A percentile compares a stretch with the other conserved stretches of the same genome.
Conservation (phyloP, 92 coral and sea anemone species). For the Pocillopora grandis region DNA sequence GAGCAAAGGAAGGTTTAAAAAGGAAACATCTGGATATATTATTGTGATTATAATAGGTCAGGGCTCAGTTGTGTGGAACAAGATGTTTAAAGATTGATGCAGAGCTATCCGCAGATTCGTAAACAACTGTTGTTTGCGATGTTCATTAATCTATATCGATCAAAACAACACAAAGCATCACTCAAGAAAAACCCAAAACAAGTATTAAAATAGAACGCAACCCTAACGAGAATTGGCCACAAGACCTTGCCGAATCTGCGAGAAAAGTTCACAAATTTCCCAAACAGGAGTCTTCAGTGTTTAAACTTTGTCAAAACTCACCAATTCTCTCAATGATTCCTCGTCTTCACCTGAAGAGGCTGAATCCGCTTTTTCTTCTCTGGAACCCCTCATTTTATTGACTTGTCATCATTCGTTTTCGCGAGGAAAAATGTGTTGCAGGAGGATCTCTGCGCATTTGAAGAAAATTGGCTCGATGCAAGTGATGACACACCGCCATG, state of each 20-base stretch:
- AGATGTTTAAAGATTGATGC: constrained; percentile 6
- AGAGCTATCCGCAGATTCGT: background rate
- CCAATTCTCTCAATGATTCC: constrained; percentile 77
- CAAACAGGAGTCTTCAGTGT: background rate
- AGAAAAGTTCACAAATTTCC: background rate
- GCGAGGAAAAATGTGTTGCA: background rate
- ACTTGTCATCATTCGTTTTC: background rate
- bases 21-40: background rate
- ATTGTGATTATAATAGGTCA: background rate
- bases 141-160: constrained; percentile 1
- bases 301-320: constrained; percentile 5
- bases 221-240: background rate
- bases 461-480: constrained; percentile 16
- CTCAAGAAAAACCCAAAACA: background rate
- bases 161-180: background rate
- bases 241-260: background rate
- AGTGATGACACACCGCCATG: constrained; percentile 18
- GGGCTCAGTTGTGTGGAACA: background rate
- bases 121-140: background rate
- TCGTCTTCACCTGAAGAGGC: constrained; percentile 72
- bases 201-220: background rate
- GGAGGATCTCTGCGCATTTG: background rate
- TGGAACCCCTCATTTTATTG: constrained; percentile 58
- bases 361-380: constrained; percentile 35
- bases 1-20: background rate